Evolutionary conservation across 2,888 invertebrate species (phyloP).

Genomic region (Tupiocoris notatus): DNA sequence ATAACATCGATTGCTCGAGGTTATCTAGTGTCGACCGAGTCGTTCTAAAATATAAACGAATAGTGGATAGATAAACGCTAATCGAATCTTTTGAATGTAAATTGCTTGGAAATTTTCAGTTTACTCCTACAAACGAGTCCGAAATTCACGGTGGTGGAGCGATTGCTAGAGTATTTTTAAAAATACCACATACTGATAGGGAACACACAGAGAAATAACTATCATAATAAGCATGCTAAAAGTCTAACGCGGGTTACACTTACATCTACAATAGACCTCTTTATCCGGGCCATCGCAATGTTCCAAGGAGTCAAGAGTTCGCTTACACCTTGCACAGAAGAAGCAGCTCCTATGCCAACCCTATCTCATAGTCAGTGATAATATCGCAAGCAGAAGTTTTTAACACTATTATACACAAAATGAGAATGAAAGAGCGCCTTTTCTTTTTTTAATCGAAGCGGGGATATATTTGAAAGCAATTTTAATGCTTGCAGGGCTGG

Average conservation of each 20-base stretch:
- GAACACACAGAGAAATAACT: not conserved
- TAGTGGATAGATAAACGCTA: not conserved
- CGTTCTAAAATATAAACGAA: too few relatives aligned
- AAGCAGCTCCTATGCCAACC: constrained; percentile 88
- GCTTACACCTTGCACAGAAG: constrained; percentile 81
- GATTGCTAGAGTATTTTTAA: constrained; percentile 19
- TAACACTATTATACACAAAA: too few relatives aligned
- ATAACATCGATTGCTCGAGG: too few relatives aligned
- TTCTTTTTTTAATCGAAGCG: too few relatives aligned
- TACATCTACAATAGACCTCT: constrained; percentile 91
- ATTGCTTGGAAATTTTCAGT: too few relatives aligned
- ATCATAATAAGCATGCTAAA: constrained; percentile 1
- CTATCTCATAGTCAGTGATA: constrained; percentile 56
- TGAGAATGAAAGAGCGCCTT: too few relatives aligned
- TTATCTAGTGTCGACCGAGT: too few relatives aligned
- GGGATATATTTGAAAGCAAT: too few relatives aligned
- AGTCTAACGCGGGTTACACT: constrained; percentile 47
- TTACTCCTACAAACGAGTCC: too few relatives aligned
- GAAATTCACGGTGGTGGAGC: constrained; percentile 30
- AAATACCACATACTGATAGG: too few relatives aligned
- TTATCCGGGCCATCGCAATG: constrained; percentile 91
- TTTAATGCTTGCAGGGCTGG: too few relatives aligned
- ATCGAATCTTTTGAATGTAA: too few relatives aligned
- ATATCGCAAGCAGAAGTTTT: constrained; percentile 29
- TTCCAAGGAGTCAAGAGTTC: constrained; percentile 81